Base-by-base conservation (phyloP, 2,888 invertebrate species). In the Eristalis pertinax region DNA sequence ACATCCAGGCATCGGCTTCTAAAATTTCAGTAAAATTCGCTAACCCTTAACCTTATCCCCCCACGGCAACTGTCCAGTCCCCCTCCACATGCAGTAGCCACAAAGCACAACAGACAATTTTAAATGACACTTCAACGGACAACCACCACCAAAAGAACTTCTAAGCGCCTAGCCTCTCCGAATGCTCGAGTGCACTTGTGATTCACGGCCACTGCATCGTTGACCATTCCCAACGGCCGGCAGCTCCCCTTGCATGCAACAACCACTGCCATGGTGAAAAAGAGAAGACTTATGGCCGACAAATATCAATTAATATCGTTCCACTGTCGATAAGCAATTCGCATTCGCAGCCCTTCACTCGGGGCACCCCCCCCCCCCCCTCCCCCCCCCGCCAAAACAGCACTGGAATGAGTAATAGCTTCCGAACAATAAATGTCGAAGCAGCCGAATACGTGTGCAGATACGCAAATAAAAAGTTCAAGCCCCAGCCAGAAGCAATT, bases 321-420 rank as follows among this genome's bases (percentile, higher is more conserved):
- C 78, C 50, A 22, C 75, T 83, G 75, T 87, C 86, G 86, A 86
- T 86, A 83, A 83, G 80, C 22, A 43, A 41, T 63, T 68, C 50
- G 50, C 74, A 2, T 2, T 26, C 26, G 26, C 26, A 26, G 26
- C 68, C 65, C 72, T n/a, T 32, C 11, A 4, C 56, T 24, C 29
- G 24, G 26, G n/a, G 24, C 35, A 72, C 62, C 63, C 62, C 73
- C 68, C 13, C 35, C 62, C 41, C 63, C 62, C 77, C 68, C 26
- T 26, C 63, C 62, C 73, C 68, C n/a, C 26, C 63, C 56, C 63
- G 41, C 77, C 68, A 26, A 1, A 4, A 1, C 67, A 41, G 29
- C 26, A 41, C n/a, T 84, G 87, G 87, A 80, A 84, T 84, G 87
- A 87, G 87, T 87, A 87, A 87, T 87, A 84, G 87, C 87, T 87